phyloP scores from a whole-genome alignment of 2,797 vertebrate genomes.

The Arrhamphus sclerolepis region DNA sequence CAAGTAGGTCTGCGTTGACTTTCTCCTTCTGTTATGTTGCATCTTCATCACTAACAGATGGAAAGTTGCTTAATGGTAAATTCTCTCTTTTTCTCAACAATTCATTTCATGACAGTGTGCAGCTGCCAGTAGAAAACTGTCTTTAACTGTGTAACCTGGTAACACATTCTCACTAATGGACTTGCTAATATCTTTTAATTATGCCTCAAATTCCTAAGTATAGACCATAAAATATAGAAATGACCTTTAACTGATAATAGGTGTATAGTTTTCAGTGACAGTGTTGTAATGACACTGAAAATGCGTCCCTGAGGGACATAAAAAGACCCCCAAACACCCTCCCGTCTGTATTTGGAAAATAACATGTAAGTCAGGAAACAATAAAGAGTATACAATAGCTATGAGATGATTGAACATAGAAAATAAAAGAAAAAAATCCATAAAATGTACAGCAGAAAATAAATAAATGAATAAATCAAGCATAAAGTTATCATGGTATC shows the following conservation, averaged over 20 bases:
- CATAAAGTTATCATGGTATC: not conserved
- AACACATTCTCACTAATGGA: slow-evolving; percentile 22
- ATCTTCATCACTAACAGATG: not conserved
- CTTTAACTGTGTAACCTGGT: slow-evolving; percentile 4
- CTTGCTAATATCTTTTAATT: slow-evolving; percentile 21
- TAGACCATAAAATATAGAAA: slow-evolving; percentile 26
- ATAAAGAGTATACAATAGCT: not conserved
- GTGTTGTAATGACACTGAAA: slow-evolving; percentile 27
- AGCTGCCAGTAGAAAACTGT: slow-evolving; percentile 1
- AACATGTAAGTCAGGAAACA: not conserved
- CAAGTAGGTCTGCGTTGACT: not conserved
- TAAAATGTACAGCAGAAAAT: not conserved
- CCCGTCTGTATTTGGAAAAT: slow-evolving; percentile 19
- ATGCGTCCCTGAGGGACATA: slow-evolving; percentile 17
- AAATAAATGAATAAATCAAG: not conserved
- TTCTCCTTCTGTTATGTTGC: not conserved
- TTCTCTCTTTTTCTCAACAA: not conserved
- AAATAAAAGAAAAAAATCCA: not conserved
- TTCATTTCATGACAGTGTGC: not conserved
- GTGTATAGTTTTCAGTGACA: slow-evolving; percentile 29
- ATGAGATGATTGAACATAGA: not conserved
- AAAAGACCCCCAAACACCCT: no score
- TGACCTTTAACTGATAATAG: slow-evolving; percentile 39
- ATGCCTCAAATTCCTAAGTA: slow-evolving; percentile 23
- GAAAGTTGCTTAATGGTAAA: not conserved